These are phyloP conservation scores for Acronicta psi DNA, from an alignment of 2,888 invertebrate species.

Conservation along the genomic window DNA sequence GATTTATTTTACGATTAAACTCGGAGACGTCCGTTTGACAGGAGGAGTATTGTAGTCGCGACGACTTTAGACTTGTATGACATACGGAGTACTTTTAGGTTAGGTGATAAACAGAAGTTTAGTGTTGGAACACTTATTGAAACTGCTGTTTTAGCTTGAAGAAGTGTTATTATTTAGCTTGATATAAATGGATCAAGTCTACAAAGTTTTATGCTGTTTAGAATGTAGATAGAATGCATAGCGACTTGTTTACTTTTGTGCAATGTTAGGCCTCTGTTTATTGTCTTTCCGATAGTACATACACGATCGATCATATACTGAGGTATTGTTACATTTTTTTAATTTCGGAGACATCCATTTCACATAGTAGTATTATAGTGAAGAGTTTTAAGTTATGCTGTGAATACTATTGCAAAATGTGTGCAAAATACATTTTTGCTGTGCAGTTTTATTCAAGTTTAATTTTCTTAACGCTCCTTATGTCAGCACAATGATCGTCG, in stretches of 20 bases:
- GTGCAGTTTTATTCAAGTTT: too few relatives aligned
- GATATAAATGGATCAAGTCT: background rate
- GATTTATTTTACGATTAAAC: conserved; percentile 97
- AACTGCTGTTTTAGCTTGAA: background rate
- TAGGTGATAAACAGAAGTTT: conserved; percentile 41
- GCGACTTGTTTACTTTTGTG: conserved; percentile 34
- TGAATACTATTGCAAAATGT: too few relatives aligned
- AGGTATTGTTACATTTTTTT: too few relatives aligned
- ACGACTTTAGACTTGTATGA: conserved; percentile 81
- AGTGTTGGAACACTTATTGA: conserved; percentile 5
- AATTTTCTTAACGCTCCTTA: too few relatives aligned
- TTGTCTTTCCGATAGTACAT: conserved; percentile 13
- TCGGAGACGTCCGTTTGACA: conserved; percentile 99
- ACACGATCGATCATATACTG: background rate
- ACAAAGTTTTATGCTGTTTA: background rate
- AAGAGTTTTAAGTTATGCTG: conserved; percentile 12
- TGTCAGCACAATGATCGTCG: background rate
- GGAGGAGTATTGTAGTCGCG: conserved; percentile 70
- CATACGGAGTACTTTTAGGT: conserved; percentile 71
- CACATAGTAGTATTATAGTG: too few relatives aligned
- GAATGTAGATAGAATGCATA: conserved; percentile 18
- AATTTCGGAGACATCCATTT: too few relatives aligned
- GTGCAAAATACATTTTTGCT: background rate
- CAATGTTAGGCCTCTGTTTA: conserved; percentile 32
- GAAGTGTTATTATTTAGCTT: background rate